phyloP scores from a whole-genome alignment of 2,113 vertebrate species.

The Catharus minimus region DNA sequence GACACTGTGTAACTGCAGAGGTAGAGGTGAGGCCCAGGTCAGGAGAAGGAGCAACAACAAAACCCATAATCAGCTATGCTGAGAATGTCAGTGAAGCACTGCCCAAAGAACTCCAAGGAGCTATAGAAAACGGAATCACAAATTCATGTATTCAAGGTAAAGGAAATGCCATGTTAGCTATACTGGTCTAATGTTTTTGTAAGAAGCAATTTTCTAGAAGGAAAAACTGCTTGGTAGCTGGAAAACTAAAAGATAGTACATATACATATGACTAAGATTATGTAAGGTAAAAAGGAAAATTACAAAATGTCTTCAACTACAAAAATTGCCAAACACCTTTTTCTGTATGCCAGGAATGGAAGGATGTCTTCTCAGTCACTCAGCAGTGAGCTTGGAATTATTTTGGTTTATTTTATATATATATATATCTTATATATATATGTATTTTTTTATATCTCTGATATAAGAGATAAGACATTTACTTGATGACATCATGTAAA shows the following conservation, averaged over 20 bases:
- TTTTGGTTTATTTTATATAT: neutral
- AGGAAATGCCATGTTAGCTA: neutral
- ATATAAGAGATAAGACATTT: neutral
- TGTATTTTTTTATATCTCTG: too few species aligned
- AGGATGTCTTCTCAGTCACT: neutral
- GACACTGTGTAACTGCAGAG: slow-evolving; percentile 81
- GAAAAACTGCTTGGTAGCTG: neutral
- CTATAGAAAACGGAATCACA: slow-evolving; percentile 84
- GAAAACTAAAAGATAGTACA: neutral
- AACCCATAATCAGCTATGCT: slow-evolving; percentile 67
- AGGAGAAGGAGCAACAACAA: neutral
- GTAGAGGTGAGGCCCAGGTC: slow-evolving; percentile 73
- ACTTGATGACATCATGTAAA: neutral
- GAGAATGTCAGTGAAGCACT: slow-evolving; percentile 51
- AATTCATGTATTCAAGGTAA: slow-evolving; percentile 89
- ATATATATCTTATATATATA: too few species aligned
- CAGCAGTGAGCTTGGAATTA: neutral
- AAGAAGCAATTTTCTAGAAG: neutral
- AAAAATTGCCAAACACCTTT: neutral
- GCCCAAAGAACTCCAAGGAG: slow-evolving; percentile 71
- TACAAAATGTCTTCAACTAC: neutral
- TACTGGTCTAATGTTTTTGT: neutral
- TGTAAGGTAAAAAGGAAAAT: neutral
- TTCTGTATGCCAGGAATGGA: neutral
- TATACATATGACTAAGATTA: accelerated